Base-by-base conservation (phyloP, 2,113 vertebrate species). In the Psettodes erumei region DNA sequence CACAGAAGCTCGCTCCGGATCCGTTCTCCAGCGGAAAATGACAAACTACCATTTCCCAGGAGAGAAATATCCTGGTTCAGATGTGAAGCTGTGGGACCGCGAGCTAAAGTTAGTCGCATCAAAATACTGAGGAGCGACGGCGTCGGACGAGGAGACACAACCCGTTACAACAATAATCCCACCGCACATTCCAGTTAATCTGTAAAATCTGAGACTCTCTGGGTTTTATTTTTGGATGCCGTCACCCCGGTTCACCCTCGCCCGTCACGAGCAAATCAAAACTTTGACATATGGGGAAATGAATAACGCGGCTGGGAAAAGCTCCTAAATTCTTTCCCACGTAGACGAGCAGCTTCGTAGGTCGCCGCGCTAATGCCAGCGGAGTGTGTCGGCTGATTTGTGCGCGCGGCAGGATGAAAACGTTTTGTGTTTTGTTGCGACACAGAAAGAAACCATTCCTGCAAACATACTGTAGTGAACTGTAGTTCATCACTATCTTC, bases 311-410 rank as follows among this genome's bases (percentile, higher is more conserved):
- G 11, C 74, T 86, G 84, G 82, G 82, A 91, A 89, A 68, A 56
- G 79, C 67, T 32, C 7, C 56, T 28, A 59, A 84, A 84, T 90
- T 86, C 75, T 90, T 90, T 91, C 86, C 90, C 88, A 90, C 70
- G 77, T 72, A 60, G 69, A 81, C 25, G 35, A 28, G 18, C 2
- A 1, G 38, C 3, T 61, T 77, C 13, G 23, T 48, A 58, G 58
- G 13, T 8, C 1, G 15, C 12, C 48, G 16, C 35, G 15, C 51
- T 62, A 11, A 73, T 47, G 61, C 43, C 16, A 61, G 2, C 4
- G 43, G n/a, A 74, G 55, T 51, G 40, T 51, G 54, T 47, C 21
- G 0, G 32, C 40, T 58, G 55, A 64, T 71, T 63, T 56, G 23
- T 68, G 27, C 40, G 6, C 27, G 55, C 12, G 54, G 5, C 50